Conservation (phyloP, 2,888 invertebrate species). For the Tetranychus truncatus region DNA sequence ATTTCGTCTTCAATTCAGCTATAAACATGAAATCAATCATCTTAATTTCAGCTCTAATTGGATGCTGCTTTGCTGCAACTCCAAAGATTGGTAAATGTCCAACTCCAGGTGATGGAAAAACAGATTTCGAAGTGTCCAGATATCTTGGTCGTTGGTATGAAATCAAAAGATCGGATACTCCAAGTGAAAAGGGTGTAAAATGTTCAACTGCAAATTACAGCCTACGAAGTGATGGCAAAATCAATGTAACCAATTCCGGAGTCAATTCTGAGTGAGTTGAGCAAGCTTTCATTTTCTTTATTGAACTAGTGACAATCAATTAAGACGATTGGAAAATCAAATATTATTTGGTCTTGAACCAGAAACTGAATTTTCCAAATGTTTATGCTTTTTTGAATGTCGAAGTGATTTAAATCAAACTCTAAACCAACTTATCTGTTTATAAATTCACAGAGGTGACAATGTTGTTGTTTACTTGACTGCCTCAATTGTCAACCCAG, state of each 20-base stretch:
- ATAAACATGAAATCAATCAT: no score
- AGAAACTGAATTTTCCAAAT: neutral
- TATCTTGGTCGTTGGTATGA: constrained; percentile 6
- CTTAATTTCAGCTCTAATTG: neutral
- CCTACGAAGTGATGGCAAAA: neutral
- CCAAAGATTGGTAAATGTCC: neutral
- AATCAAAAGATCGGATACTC: neutral
- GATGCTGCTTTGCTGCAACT: neutral
- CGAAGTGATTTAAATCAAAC: no score
- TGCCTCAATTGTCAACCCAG: neutral
- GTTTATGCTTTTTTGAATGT: no score
- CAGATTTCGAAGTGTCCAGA: neutral
- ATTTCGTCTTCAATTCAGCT: no score
- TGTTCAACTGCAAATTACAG: constrained; percentile 2
- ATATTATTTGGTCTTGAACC: neutral
- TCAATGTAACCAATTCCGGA: neutral
- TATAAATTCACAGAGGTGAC: neutral
- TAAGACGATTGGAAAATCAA: neutral
- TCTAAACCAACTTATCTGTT: no score
- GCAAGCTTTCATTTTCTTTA: neutral
- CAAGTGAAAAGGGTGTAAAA: neutral
- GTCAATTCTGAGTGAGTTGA: neutral
- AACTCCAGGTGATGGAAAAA: neutral
- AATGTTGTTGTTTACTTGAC: neutral
- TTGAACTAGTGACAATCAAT: neutral